Conservation (phyloP, 2,797 vertebrate species). For the Dromococcyx pavoninus region DNA sequence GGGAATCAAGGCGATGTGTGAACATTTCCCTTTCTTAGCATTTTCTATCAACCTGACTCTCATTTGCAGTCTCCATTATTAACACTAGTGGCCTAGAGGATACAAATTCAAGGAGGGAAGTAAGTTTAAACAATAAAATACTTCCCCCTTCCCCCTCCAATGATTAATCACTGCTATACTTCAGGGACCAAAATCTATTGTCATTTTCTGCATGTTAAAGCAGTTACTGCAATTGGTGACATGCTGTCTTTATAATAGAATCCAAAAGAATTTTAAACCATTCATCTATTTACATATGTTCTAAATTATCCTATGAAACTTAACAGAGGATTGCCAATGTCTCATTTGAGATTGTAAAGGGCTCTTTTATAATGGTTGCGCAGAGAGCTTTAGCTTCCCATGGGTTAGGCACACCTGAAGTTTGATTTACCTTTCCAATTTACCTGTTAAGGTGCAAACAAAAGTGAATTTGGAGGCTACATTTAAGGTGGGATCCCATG, state of each 20-base stretch:
- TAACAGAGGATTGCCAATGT: not conserved
- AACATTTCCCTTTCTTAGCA: not conserved
- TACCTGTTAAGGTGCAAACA: not conserved
- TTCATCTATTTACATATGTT: constrained; percentile 33
- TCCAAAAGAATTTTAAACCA: constrained; percentile 13
- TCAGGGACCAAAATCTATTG: not conserved
- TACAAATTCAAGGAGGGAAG: not conserved
- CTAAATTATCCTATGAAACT: constrained; percentile 28
- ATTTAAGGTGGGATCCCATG: not conserved
- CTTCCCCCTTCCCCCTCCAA: not conserved
- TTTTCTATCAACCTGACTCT: not conserved
- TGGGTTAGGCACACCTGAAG: not conserved
- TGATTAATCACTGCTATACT: not conserved
- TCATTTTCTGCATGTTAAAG: constrained; percentile 33
- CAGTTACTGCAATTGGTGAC: constrained; percentile 13
- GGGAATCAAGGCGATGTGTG: not conserved
- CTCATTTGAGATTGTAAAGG: constrained; percentile 3
- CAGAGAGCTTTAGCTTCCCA: not conserved
- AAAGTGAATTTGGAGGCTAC: not conserved
- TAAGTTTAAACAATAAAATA: not conserved
- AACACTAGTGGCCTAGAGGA: not conserved
- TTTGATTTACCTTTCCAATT: not conserved
- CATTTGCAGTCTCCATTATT: not conserved
- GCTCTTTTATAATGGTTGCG: not conserved
- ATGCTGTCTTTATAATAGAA: not conserved